A percentile compares a stretch with the other conserved stretches of the same genome.
phyloP scores from a whole-genome alignment of 2,797 vertebrate genomes.

The Hemibagrus guttatus region DNA sequence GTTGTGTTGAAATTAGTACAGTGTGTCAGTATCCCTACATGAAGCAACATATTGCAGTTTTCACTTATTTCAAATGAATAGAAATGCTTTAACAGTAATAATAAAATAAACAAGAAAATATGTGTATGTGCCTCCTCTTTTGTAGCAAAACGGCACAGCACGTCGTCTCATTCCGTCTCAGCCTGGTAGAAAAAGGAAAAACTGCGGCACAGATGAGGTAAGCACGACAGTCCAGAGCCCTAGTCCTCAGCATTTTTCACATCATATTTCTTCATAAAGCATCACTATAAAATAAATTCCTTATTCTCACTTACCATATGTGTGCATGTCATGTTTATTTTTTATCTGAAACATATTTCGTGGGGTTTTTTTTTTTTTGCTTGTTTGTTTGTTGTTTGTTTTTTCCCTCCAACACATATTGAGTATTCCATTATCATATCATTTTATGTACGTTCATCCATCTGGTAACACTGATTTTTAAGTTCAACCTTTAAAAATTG shows the following conservation, averaged over 20 bases:
- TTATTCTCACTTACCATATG: background rate
- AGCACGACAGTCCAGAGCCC: conserved; percentile 1
- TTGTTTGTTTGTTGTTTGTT: background rate
- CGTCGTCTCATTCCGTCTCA: conserved; percentile 82
- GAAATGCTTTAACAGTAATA: too few species aligned
- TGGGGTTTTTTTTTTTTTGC: background rate
- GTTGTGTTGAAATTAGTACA: background rate
- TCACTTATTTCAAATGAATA: background rate
- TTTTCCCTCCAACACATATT: too few species aligned
- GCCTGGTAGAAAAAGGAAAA: conserved; percentile 88
- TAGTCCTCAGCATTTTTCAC: background rate
- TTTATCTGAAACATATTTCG: background rate
- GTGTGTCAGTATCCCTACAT: background rate
- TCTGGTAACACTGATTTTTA: background rate
- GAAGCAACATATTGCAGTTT: background rate
- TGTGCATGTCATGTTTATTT: background rate
- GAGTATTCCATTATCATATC: background rate
- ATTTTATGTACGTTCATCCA: background rate
- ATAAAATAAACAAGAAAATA: background rate
- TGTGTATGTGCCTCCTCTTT: background rate
- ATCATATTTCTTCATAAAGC: background rate
- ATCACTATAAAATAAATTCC: background rate
- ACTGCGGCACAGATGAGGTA: conserved; percentile 87
- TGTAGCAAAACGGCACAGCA: conserved; percentile 82
- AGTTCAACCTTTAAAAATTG: background rate